Evolutionary conservation across 2,888 invertebrate genomes (phyloP).

Genomic region (Idaea straminata): DNA sequence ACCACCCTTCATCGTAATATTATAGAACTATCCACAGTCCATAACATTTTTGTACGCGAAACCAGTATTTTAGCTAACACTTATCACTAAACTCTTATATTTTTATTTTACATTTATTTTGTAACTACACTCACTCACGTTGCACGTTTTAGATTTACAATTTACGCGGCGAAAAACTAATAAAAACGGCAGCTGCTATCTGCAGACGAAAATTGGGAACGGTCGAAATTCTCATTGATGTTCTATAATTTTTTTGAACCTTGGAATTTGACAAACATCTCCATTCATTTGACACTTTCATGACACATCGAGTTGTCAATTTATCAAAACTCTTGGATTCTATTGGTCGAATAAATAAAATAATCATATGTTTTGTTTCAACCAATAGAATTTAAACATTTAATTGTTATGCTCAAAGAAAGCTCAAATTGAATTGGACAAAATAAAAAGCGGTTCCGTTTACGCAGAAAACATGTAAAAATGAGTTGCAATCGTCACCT

Average conservation of each 20-base stretch:
- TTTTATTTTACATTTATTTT: conserved; percentile 32
- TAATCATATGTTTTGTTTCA: conserved; percentile 31
- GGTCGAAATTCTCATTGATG: conserved; percentile 39
- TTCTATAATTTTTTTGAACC: conserved; percentile 36
- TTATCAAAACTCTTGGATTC: conserved; percentile 14
- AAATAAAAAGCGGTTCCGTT: background rate
- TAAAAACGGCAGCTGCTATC: conserved; percentile 36
- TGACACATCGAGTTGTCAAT: conserved; percentile 34
- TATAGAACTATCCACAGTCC: conserved; percentile 69
- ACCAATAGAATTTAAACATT: conserved; percentile 63
- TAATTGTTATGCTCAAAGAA: conserved; percentile 38
- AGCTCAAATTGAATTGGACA: conserved; percentile 8
- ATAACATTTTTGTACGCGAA: conserved; percentile 74
- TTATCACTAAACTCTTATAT: conserved; percentile 50
- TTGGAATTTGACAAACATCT: conserved; percentile 51
- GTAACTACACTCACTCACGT: conserved; percentile 30
- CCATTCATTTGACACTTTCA: conserved; percentile 33
- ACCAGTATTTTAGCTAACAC: conserved; percentile 45
- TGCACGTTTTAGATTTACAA: conserved; percentile 42
- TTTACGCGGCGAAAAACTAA: conserved; percentile 37
- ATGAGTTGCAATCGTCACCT: background rate
- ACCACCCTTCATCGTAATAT: conserved; percentile 82
- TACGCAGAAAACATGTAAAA: conserved; percentile 6
- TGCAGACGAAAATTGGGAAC: conserved; percentile 39
- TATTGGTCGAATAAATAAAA: conserved; percentile 41